Base-by-base conservation (phyloP, 2,888 invertebrate species). In the Torymus aiolomorphi region DNA sequence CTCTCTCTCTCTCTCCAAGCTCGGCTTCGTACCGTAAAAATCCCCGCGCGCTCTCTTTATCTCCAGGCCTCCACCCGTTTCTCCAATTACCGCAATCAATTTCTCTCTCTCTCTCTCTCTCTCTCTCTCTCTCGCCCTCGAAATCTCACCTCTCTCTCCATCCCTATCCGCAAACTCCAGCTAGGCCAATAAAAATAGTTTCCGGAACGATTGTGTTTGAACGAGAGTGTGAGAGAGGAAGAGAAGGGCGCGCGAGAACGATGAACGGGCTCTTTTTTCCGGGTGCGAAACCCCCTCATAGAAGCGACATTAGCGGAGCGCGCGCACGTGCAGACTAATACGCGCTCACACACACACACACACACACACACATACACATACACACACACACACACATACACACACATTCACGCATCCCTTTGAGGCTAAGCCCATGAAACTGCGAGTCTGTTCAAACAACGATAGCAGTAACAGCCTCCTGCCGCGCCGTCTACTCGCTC, bases 371-470 rank as follows among this genome's bases (percentile, higher is more conserved):
- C 24, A 24, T 3, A 24, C 24, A 24, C 24, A 24, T 3, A 57
- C 61, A 20, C 52, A 70, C 42, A 16, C 42, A 16, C 20, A 70
- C 56, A 49, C 13, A 5, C 42, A 31, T 42, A 70, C 16, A 57
- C 42, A 57, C n/a, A 63, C 16, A 56, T 52, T 13, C 31, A 49
- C n/a, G 13, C 86, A 86, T 88, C 87, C 85, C 86, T 87, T 85
- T 82, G 84, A 86, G 86, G 72, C 86, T 84, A 87, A 87, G 86
- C 87, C 86, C 86, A 87, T 87, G 89, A 88, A 89, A 90, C 88
- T 87, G 87, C 87, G 88, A 89, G 88, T 89, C 89, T 89, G 90
- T 90, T 89, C 89, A 90, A 90, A 90, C 90, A 89, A 85, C 85
- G 90, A 90, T 90, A 90, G 88, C 76, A 61, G 89, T 87, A 86